These are phyloP conservation scores for Hydrochoerus hydrochaeris DNA, from an alignment of 2,113 vertebrate genomes.

Conservation along the genomic window DNA sequence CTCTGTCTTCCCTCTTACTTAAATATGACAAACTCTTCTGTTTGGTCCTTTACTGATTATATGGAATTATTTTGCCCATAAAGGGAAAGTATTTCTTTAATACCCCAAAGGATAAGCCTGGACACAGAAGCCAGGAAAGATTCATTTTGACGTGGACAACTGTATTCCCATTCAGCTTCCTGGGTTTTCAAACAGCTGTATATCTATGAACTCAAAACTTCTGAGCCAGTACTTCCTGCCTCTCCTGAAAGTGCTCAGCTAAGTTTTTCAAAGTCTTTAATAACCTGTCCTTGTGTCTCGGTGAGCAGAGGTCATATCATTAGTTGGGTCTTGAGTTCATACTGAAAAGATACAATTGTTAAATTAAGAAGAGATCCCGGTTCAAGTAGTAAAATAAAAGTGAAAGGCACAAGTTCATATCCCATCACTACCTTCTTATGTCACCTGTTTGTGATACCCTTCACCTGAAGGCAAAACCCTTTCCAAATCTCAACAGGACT, in stretches of 20 bases:
- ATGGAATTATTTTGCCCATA: slow-evolving; percentile 68
- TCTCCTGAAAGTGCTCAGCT: slow-evolving; percentile 15
- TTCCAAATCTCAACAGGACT: not conserved
- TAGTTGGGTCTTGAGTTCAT: slow-evolving; percentile 57
- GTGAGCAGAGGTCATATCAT: slow-evolving; percentile 67
- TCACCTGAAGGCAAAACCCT: slow-evolving; percentile 23
- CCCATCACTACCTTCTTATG: slow-evolving; percentile 42
- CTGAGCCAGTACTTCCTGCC: slow-evolving; percentile 22
- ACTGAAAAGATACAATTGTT: slow-evolving; percentile 60
- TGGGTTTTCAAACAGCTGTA: slow-evolving; percentile 69
- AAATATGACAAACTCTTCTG: slow-evolving; percentile 40
- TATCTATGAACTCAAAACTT: slow-evolving; percentile 68
- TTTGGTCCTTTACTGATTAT: slow-evolving; percentile 62
- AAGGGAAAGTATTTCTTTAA: slow-evolving; percentile 72
- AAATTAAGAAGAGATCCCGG: slow-evolving; percentile 56
- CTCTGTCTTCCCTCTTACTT: not conserved
- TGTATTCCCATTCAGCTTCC: slow-evolving; percentile 67
- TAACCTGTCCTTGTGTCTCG: slow-evolving; percentile 4
- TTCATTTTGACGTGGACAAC: slow-evolving; percentile 75
- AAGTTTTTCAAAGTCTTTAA: slow-evolving; percentile 49
- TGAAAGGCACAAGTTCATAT: slow-evolving; percentile 22
- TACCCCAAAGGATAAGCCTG: slow-evolving; percentile 51
- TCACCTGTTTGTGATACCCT: not conserved
- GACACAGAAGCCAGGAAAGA: slow-evolving; percentile 30
- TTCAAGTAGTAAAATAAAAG: slow-evolving; percentile 53